Evolutionary conservation across 2,113 vertebrate species (phyloP), one percentile per base, ranked within the genome.

Genomic region (Manacus vitellinus): DNA sequence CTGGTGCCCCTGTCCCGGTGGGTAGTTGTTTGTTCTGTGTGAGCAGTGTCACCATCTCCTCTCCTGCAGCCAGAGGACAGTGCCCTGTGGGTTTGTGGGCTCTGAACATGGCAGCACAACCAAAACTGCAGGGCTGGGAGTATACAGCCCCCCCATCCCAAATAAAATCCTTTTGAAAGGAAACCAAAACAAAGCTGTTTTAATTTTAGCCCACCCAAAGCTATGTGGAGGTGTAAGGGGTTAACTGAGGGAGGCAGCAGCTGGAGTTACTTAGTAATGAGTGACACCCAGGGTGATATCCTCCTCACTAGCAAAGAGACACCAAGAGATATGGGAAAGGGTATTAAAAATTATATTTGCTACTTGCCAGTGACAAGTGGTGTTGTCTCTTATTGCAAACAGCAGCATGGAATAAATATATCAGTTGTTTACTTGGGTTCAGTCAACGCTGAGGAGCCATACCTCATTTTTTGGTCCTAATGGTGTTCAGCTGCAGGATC

Each of bases 71-170:
- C 1, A 5, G 12, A 15, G 33, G n/a, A 20, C 2, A 2, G 18
- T 31, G 43, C 47, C 4, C 1, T 5, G 44, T 21, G 14, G 1
- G 8, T 15, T 8, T 5, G 23, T 16, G 25, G 3, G 28, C 41
- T 31, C 61, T 21, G 31, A 39, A 4, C 37, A 1, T 0, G 3
- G 68, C 1, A 0, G 46, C 24, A 2, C 35, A 22, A 8, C 20
- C 46, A 6, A 3, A 61, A 12, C 22, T 7, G 13, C 13, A 0
- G 43, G 14, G 24, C 24, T 54, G 39, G 12, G 39, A 39, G 39
- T 39, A 39, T 39, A 39, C 39, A 41, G 39, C 39, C 4, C 7
- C 5, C 7, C 1, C 22, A 3, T 7, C 22, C 8, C 5, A 4
- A 16, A 24, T 56, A 54, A 52, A 73, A 52, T 63, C 19, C 10